A percentile compares a stretch with the other conserved stretches of the same genome.
These are phyloP conservation scores for Pissodes strobi DNA, from an alignment of 1,140 invertebrate species.

Conservation along the genomic window DNA sequence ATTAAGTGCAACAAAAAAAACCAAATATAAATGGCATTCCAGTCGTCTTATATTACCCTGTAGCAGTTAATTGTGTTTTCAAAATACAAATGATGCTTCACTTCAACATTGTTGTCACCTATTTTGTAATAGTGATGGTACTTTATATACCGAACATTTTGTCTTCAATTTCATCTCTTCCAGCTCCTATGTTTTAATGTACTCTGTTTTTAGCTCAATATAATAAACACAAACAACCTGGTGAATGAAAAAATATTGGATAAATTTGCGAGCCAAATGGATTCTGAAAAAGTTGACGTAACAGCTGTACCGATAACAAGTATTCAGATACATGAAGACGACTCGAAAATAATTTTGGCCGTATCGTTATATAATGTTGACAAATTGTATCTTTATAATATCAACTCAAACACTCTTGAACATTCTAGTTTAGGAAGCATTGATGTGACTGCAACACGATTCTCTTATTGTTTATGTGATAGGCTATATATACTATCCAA, in stretches of 20 bases:
- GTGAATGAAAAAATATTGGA: conserved; percentile 56
- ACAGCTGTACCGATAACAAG: conserved; percentile 63
- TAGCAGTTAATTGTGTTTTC: no score
- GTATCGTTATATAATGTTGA: conserved; percentile 59
- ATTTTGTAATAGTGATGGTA: no score
- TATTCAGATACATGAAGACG: conserved; percentile 56
- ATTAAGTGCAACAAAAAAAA: no score
- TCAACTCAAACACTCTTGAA: conserved; percentile 30
- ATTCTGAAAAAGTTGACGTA: conserved; percentile 62
- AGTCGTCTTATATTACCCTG: not conserved
- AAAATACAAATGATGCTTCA: no score
- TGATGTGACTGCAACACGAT: conserved; percentile 1
- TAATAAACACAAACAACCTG: conserved; percentile 60
- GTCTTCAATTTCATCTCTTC: not conserved
- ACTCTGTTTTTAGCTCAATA: conserved; percentile 42
- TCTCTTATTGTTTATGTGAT: conserved; percentile 44
- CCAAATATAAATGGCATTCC: no score
- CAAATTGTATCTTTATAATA: conserved; percentile 46
- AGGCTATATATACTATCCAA: conserved; percentile 57
- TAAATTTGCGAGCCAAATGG: conserved; percentile 60
- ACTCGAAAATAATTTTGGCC: conserved; percentile 53
- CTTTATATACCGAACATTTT: not conserved
- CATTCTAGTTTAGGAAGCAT: conserved; percentile 35
- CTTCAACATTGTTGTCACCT: no score
- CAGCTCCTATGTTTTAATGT: not conserved